Percentiles rank a stretch among this genome's conserved stretches.
These are phyloP conservation scores for Marmota monax DNA, from an alignment of 2,113 vertebrate species.

Conservation along the genomic window DNA sequence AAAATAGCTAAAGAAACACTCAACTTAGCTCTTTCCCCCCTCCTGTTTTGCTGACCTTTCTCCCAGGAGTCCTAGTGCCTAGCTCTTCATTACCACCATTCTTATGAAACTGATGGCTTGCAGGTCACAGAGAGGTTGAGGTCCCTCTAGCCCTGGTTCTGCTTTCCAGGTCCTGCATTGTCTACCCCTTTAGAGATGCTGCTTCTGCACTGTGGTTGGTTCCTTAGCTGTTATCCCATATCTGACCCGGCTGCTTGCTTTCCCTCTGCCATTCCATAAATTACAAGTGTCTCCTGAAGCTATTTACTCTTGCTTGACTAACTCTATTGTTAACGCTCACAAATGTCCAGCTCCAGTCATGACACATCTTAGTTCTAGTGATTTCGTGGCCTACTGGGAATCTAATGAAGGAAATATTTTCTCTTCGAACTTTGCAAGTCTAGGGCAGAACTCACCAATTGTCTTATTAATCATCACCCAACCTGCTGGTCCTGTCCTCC, in stretches of 20 bases:
- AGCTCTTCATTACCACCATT: background rate
- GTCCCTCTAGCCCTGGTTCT: background rate
- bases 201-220: background rate
- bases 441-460: background rate
- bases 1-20: conserved; percentile 2
- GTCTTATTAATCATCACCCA: background rate
- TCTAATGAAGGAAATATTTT: background rate
- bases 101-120: background rate
- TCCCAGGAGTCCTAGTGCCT: background rate
- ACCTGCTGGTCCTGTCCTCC: background rate
- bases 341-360: background rate
- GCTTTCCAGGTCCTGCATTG: background rate
- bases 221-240: background rate
- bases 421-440: background rate
- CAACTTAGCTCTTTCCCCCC: background rate
- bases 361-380: background rate
- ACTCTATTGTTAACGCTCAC: background rate
- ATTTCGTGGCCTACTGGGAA: background rate
- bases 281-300: background rate
- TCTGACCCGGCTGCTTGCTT: background rate
- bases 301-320: background rate
- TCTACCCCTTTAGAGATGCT: background rate
- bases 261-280: background rate
- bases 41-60: background rate
- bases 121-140: background rate